phyloP scores from a whole-genome alignment of 2,113 vertebrate genomes.

The Psilopsiagon aurifrons region DNA sequence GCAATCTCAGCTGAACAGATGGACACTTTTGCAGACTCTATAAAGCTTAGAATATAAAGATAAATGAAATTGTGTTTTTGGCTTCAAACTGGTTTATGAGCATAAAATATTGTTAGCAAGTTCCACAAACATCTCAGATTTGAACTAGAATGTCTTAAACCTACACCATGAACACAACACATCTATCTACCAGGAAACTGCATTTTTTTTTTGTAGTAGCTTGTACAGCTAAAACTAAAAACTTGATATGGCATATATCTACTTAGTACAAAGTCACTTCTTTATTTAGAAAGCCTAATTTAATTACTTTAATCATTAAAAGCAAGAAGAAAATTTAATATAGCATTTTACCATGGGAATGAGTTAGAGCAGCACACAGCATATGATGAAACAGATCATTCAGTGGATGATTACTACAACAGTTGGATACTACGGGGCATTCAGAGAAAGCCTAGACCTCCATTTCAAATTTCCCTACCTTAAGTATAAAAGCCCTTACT shows the following conservation, averaged over 20 bases:
- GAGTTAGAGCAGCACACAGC: not conserved
- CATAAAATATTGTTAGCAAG: slow-evolving; percentile 61
- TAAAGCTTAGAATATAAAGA: slow-evolving; percentile 79
- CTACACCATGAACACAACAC: not conserved
- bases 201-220: not conserved
- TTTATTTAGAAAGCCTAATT: not conserved
- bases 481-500: not conserved
- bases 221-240: not conserved
- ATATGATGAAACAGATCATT: not conserved
- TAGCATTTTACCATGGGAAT: not conserved
- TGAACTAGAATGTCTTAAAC: not conserved
- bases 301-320: not conserved
- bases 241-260: not conserved
- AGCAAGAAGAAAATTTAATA: not conserved
- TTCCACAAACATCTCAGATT: slow-evolving; percentile 17
- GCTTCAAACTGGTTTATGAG: slow-evolving; percentile 67
- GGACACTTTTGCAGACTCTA: slow-evolving; percentile 79
- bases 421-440: not conserved
- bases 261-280: not conserved
- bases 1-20: slow-evolving; percentile 89
- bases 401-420: not conserved
- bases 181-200: not conserved
- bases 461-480: not conserved
- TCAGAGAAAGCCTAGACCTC: not conserved
- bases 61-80: slow-evolving; percentile 74